phyloP scores from a whole-genome alignment of 1,140 invertebrate species.

The Euschistus heros region DNA sequence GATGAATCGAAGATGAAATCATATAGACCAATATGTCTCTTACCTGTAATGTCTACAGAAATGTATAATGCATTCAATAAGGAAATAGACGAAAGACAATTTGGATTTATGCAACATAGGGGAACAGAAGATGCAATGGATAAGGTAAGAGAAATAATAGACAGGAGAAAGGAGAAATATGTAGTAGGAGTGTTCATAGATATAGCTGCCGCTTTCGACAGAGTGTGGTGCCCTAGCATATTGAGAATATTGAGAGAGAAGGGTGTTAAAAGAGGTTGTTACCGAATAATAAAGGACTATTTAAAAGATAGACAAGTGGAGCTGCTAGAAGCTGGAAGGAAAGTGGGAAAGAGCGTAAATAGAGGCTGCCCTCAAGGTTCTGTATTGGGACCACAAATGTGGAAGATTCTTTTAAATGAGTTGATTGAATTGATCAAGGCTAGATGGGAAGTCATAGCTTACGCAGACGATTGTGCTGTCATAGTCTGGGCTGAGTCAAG shows the following conservation, averaged over 20 bases:
- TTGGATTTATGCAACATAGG: neutral
- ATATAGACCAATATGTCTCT: neutral
- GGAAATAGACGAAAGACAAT: neutral
- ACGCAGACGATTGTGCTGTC: neutral
- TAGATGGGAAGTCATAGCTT: neutral
- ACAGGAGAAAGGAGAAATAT: constrained; percentile 9
- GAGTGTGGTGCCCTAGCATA: constrained; percentile 24
- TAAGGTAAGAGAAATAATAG: neutral
- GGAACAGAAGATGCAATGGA: neutral
- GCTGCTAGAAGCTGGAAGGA: neutral
- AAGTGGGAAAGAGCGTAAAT: constrained; percentile 1
- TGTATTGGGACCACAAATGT: too few relatives aligned
- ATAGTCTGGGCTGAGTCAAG: too few relatives aligned
- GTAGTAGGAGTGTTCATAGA: constrained; percentile 3
- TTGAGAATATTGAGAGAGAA: constrained; percentile 3
- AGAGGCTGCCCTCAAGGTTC: constrained; percentile 28
- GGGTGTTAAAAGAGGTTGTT: too few relatives aligned
- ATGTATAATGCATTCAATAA: neutral
- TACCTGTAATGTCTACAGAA: neutral
- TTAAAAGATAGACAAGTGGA: neutral
- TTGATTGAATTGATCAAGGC: neutral
- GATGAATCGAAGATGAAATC: neutral
- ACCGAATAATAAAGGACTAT: neutral
- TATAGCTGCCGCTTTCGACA: constrained; percentile 21
- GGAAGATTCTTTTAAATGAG: constrained; percentile 27